Percentiles rank a stretch among this genome's conserved stretches.
These are phyloP conservation scores for Phylloscopus whistleri DNA, from an alignment of 2,113 vertebrate species.

Conservation along the genomic window DNA sequence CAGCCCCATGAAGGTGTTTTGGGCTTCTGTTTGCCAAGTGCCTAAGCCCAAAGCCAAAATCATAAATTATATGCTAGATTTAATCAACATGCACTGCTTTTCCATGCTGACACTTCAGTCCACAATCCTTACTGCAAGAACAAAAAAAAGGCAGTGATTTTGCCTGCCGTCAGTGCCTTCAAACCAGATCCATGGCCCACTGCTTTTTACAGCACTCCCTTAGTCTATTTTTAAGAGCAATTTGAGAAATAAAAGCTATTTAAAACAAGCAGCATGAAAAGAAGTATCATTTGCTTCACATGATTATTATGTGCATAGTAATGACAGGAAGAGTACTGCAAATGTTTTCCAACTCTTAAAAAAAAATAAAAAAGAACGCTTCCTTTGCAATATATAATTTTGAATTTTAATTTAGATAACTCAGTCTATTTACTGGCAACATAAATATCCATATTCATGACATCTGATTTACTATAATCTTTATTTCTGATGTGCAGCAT, in stretches of 20 bases:
- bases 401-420: conserved; percentile 74
- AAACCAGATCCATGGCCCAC: background rate
- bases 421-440: conserved; percentile 66
- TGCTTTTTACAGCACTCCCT: conserved; percentile 8
- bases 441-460: conserved; percentile 73
- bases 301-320: conserved; percentile 60
- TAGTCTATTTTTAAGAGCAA: conserved; percentile 60
- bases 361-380: background rate
- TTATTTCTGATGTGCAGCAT: conserved; percentile 67
- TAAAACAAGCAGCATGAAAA: conserved; percentile 41
- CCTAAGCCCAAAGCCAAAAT: background rate
- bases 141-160: background rate
- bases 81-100: background rate
- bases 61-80: background rate
- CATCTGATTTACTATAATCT: conserved; percentile 68
- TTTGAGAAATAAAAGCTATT: conserved; percentile 54
- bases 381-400: conserved; percentile 68
- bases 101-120: background rate
- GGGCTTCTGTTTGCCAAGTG: background rate
- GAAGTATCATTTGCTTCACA: conserved; percentile 50
- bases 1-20: background rate
- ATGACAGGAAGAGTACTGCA: conserved; percentile 65
- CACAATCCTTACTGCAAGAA: background rate
- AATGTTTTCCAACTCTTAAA: conserved; percentile 70
- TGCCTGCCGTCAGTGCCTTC: background rate